Evolutionary conservation across 2,888 invertebrate genomes (phyloP), one percentile per base, ranked within the genome.

Genomic region (Rhogogaster chlorosoma): DNA sequence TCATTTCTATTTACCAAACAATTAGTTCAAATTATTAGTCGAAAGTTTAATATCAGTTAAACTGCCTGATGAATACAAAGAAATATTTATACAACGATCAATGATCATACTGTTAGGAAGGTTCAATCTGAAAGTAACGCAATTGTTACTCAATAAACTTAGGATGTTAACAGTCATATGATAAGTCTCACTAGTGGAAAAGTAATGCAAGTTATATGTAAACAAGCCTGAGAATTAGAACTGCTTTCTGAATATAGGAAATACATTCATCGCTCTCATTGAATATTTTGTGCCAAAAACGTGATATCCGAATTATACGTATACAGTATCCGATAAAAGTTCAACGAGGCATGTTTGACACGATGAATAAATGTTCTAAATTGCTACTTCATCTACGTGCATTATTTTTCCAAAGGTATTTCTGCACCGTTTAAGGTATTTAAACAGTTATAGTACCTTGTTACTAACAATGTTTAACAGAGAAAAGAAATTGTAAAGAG

Each of bases 241-340:
- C 67, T 32, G 32, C 15, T 67, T 67, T 67, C 32, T 67, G 26
- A 6, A 53, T 29, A 71, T 29, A 71, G n/a, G 42, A 42, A 32
- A n/a, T 22, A 42, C 22, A 7, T n/a, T n/a, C n/a, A n/a, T n/a
- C n/a, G n/a, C n/a, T 70, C 36, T 36, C 10, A 15, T 73, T 73
- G 38, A 77, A 77, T 45, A 77, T 77, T 49, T 77, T 77, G 77
- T 77, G 77, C 77, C 77, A 77, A 77, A 77, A 49, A 77, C 7
- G 18, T 49, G 53, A 77, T 49, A 53, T 77, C 77, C n/a, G 26
- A 73, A 73, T 73, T 73, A 73, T 73, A 32, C 67, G 18, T 32
- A 67, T 15, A 67, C 26, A 38, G 9, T 70, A 38, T 32, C 29
- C n/a, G n/a, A 15, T n/a, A 9, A 32, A 70, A n/a, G n/a, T 42